These are phyloP conservation scores for Balearica regulorum DNA, from an alignment of 2,797 vertebrate species.

Conservation along the genomic window DNA sequence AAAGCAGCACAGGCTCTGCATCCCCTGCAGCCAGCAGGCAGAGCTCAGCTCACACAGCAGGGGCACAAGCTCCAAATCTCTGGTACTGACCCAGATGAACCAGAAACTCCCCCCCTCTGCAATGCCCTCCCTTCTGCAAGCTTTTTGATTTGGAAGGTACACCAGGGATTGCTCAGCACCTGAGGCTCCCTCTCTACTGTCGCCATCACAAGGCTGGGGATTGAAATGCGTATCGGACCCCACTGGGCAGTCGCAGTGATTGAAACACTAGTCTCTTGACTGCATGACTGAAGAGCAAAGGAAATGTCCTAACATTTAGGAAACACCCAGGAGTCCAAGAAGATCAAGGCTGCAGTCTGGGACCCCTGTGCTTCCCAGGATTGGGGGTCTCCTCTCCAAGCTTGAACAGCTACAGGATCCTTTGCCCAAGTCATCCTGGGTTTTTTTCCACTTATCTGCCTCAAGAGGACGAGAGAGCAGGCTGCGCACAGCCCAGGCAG, in stretches of 20 bases:
- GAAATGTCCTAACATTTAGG: background rate
- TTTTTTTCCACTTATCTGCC: background rate
- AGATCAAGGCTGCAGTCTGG: background rate
- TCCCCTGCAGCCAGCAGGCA: background rate
- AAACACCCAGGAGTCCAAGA: background rate
- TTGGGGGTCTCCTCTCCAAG: background rate
- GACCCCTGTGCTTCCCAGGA: background rate
- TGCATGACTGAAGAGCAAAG: background rate
- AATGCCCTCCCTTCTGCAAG: background rate
- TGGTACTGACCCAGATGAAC: background rate
- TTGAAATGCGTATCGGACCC: rapidly evolving
- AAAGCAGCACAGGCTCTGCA: background rate
- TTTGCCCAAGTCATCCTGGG: background rate
- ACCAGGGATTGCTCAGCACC: background rate
- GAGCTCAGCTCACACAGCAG: background rate
- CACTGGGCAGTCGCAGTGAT: background rate
- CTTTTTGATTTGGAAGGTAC: background rate
- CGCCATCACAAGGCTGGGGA: background rate
- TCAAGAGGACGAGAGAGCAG: background rate
- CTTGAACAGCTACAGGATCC: background rate
- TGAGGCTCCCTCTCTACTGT: background rate
- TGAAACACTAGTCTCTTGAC: background rate
- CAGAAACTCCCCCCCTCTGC: background rate
- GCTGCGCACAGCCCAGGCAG: background rate
- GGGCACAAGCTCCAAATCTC: background rate